These are phyloP conservation scores for Vireo altiloquus DNA, from an alignment of 2,113 vertebrate species.

Conservation along the genomic window DNA sequence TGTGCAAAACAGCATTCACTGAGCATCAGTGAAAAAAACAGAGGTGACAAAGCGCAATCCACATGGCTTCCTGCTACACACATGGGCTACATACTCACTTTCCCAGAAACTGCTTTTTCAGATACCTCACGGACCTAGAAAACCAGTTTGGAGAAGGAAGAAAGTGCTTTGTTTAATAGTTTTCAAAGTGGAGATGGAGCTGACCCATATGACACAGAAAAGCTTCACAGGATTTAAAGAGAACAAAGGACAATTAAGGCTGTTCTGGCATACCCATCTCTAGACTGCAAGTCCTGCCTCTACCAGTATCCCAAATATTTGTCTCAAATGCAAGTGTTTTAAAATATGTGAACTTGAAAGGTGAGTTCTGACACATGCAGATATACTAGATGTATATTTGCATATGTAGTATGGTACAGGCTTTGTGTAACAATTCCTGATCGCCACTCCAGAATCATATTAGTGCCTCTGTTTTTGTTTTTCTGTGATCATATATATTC, in stretches of 20 bases:
- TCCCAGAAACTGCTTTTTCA: neutral
- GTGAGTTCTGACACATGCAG: neutral
- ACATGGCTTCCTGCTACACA: neutral
- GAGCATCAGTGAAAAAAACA: neutral
- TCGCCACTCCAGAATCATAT: neutral
- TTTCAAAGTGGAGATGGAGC: neutral
- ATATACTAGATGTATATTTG: rapidly evolving
- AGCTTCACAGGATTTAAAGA: neutral
- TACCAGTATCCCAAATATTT: neutral
- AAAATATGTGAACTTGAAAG: neutral
- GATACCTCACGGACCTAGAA: neutral
- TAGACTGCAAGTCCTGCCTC: neutral
- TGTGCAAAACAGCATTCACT: neutral
- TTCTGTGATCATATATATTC: neutral
- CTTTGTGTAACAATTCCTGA: neutral
- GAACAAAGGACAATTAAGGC: neutral
- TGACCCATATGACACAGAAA: neutral
- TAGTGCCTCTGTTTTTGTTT: neutral
- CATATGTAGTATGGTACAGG: neutral
- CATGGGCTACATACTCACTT: neutral
- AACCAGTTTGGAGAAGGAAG: neutral
- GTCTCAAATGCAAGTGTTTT: neutral
- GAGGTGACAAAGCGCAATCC: neutral
- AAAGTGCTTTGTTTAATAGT: neutral
- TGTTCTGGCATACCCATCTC: neutral